Base-by-base conservation (phyloP, 2,113 vertebrate species). In the Dasyurus viverrinus region DNA sequence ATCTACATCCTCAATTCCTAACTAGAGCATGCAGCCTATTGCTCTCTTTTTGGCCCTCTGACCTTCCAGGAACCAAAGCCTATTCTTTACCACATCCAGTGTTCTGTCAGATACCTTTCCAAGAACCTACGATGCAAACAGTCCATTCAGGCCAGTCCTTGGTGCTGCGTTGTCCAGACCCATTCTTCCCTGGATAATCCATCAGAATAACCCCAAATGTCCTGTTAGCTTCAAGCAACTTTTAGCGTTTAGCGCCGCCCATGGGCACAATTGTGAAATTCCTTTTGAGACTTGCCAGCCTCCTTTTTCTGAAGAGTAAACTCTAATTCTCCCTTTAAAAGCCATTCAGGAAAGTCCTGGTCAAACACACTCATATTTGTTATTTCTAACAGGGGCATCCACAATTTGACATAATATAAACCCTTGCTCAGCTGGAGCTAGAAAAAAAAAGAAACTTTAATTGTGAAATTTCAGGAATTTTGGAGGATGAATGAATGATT, bases 291-390 rank as follows among this genome's bases (percentile, higher is more conserved):
- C 94, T 68, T 68, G 60, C 60, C 54, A 68, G 76, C 52, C n/a
- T 42, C 57, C n/a, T 52, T 92, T 92, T 93, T 91, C 89, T 95
- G 90, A 93, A 26, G 91, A 30, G 53, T 60, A 23, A 92, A n/a
- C 36, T 54, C 52, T 89, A 53, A 16, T 93, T 91, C 57, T 50
- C 94, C 53, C 55, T 95, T 95, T 53, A 54, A 94, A 96, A 92
- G 46, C 91, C 10, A 7, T 57, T 93, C 52, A 94, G 68, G 92
- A 96, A 55, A 7, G 19, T 23, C 91, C 76, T 48, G 91, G 30
- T 94, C 30, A 68, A 68, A 68, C 30, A 36, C 30, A 68, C 47
- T 47, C 47, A 47, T 47, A 4, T 47, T 47, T 68, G 30, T 68
- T 68, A 1, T 36, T 27, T 68, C 60, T 68, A 68, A 68, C 1